Conservation (phyloP, 2,113 vertebrate species). For the Gulo gulo region DNA sequence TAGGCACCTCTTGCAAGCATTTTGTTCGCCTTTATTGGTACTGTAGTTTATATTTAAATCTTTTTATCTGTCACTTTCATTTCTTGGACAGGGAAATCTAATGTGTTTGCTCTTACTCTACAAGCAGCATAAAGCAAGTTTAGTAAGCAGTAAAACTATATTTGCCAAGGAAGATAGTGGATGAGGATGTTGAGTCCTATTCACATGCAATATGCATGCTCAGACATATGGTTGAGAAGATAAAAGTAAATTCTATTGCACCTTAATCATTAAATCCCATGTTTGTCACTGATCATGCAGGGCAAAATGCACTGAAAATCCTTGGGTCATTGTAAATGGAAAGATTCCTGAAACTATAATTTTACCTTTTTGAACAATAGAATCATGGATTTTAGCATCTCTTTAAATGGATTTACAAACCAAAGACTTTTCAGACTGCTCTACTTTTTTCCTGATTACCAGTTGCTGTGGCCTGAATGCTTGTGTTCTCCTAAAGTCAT, state of each 20-base stretch:
- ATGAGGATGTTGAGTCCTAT: neutral
- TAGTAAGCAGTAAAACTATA: constrained; percentile 19
- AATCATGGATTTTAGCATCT: neutral
- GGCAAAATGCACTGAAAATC: neutral
- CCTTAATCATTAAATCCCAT: constrained; percentile 37
- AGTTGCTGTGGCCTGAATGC: neutral
- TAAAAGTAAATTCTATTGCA: constrained; percentile 24
- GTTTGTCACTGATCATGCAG: neutral
- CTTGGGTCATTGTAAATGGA: neutral
- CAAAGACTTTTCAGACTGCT: neutral
- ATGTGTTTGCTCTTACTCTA: neutral
- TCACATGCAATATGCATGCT: neutral
- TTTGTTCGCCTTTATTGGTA: constrained; percentile 11
- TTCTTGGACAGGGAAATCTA: neutral
- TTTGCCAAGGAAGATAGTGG: neutral
- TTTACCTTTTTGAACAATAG: neutral
- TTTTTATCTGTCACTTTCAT: constrained; percentile 43
- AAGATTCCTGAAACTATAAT: neutral
- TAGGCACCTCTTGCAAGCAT: neutral
- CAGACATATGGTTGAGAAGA: constrained; percentile 3
- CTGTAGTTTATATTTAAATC: constrained; percentile 24
- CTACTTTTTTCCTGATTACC: neutral
- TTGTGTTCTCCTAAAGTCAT: neutral
- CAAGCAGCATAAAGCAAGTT: neutral
- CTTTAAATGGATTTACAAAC: neutral